A percentile compares a stretch with the other conserved stretches of the same genome.
These are phyloP conservation scores for Lutra lutra DNA, from an alignment of 2,797 vertebrate genomes.

Conservation along the genomic window DNA sequence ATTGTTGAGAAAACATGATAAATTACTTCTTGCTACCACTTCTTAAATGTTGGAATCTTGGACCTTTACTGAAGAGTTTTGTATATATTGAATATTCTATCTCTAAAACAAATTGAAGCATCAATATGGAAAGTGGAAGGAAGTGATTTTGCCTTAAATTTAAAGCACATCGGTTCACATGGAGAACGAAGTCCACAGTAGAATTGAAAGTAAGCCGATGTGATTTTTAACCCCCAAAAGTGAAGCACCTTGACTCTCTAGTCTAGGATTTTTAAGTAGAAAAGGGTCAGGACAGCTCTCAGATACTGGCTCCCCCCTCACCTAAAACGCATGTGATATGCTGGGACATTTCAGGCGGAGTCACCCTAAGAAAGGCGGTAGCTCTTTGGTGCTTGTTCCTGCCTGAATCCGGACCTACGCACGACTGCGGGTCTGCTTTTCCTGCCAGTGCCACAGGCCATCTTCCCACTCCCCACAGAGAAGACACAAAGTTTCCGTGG, in stretches of 20 bases:
- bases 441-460: background rate
- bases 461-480: background rate
- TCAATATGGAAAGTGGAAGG: background rate
- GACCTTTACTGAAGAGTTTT: background rate
- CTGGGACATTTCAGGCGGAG: background rate
- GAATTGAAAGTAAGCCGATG: background rate
- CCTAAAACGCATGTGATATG: rapidly evolving
- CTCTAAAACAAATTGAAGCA: background rate
- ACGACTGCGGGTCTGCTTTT: background rate
- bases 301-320: background rate
- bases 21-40: background rate
- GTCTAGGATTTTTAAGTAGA: background rate
- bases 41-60: background rate
- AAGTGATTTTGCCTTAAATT: background rate
- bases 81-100: background rate
- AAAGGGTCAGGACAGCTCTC: background rate
- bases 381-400: too few relatives aligned
- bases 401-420: background rate
- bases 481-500: background rate
- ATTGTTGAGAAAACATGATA: background rate
- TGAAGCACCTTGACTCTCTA: background rate
- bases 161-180: background rate
- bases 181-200: background rate
- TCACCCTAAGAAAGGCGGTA: background rate
- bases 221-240: background rate